Evolutionary conservation across 2,888 invertebrate species (phyloP), one percentile per base, ranked within the genome.

Genomic region (Clivina fossor): DNA sequence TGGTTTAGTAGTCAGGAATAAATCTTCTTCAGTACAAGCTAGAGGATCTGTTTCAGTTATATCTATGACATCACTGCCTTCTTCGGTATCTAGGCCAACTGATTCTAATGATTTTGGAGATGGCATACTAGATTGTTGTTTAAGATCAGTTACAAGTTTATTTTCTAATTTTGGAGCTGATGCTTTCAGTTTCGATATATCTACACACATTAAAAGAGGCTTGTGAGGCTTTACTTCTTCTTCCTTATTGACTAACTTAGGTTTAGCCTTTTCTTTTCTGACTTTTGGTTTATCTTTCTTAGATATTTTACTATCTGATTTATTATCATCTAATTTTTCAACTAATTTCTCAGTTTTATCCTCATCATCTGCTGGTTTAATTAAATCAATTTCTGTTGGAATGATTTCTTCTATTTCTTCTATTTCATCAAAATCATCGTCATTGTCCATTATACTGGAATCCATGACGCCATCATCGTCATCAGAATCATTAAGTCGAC

Each of bases 1-100:
- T 24, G 18, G 33, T 51, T 30, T 56, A 56, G 41, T 50, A 35
- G 19, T 43, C 26, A 15, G 28, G 8, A 53, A 13, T 15, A 38
- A 9, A 13, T 68, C 66, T 9, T 67, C 65, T 7, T 71, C 70
- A 3, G 69, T 65, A 43, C 66, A 67, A 0, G 71, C 72, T 15
- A 75, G 59, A 30, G 75, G 74, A 67, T 76, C 75, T 7, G 66
- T 64, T 65, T 73, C 63, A 57, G 63, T 58, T 15, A 59, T 58
- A 26, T 66, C 63, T 7, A 61, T 58, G 28, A 63, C 57, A 49
- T 63, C 61, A 58, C 50, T 59, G 44, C 47, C 58, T 48, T 58
- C 56, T 15, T 59, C 59, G 33, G 63, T 59, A 35, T 58, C 55
- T 9, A 51, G 48, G 18, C 46, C 58, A 3, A 54, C 44, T 20